phyloP scores from a whole-genome alignment of 2,888 invertebrate genomes.

The Apomyelois bistriatella region DNA sequence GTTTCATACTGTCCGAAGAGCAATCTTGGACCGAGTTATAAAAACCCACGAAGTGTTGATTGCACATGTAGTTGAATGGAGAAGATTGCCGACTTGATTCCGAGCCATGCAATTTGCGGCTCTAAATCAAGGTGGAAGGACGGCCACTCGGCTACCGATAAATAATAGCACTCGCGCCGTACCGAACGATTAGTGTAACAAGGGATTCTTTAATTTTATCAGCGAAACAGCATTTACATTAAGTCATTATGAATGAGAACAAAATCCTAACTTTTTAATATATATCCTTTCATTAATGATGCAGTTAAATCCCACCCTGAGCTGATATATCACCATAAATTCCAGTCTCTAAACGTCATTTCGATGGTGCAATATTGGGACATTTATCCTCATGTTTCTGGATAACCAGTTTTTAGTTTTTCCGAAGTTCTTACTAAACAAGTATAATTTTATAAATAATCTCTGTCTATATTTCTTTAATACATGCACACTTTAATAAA shows the following conservation, averaged over 20 bases:
- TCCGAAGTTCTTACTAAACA: too few relatives aligned
- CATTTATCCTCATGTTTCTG: too few relatives aligned
- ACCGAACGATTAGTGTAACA: conserved; percentile 66
- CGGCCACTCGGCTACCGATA: conserved; percentile 66
- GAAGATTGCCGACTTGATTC: conserved; percentile 49
- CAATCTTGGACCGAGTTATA: neutral
- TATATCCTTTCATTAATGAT: neutral
- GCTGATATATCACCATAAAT: too few relatives aligned
- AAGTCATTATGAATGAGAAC: conserved; percentile 42
- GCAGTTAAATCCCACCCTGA: neutral
- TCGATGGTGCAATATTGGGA: too few relatives aligned
- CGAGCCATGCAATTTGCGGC: conserved; percentile 71
- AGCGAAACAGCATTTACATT: conserved; percentile 43
- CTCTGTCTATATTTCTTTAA: too few relatives aligned
- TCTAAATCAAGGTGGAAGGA: conserved; percentile 65
- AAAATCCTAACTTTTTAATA: conserved; percentile 1
- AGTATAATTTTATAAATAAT: too few relatives aligned
- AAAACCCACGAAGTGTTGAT: conserved; percentile 39
- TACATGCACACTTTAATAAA: too few relatives aligned
- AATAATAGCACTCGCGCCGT: conserved; percentile 53
- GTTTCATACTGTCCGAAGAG: conserved; percentile 1
- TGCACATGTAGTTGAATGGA: conserved; percentile 47
- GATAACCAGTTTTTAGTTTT: too few relatives aligned
- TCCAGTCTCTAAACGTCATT: too few relatives aligned
- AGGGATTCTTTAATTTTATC: conserved; percentile 54